Evolutionary conservation across 2,888 invertebrate species (phyloP), one percentile per base, ranked within the genome.

Genomic region (Rhagonycha lutea): DNA sequence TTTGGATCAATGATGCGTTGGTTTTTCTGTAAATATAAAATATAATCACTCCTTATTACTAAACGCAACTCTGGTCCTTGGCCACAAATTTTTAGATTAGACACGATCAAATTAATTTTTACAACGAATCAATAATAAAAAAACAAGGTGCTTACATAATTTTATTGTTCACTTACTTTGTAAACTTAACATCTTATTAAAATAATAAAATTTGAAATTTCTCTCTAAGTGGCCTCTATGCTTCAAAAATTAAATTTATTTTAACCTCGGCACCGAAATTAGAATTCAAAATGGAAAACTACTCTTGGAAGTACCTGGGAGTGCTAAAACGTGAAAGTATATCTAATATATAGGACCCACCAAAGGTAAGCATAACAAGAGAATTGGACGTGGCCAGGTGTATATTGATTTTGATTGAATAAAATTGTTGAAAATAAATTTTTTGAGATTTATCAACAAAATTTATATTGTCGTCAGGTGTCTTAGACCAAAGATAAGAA

Each of bases 1-100:
- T 84, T 83, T 86, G 87, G 86, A 87, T 87, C 87, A 87, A 82
- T 85, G 83, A 80, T 75, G 83, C 87, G 86, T 87, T 87, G 79
- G 79, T 28, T 18, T 70, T 79, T 76, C 68, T 82, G 82, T 83
- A 83, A 79, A 83, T 83, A 82, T 71, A 65, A 68, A 69, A 75
- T 65, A 61, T 61, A 14, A 11, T 11, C 18, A 24, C 47, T 78
- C 76, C 63, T 76, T 73, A 63, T 62, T 70, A 75, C 32, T 78
- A 81, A 86, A 86, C 85, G 86, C 82, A 78, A 77, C 81, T 84
- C 86, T 86, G 86, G 86, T 85, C 85, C 86, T 83, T 79, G 78
- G 84, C 75, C 78, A 65, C 63, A 68, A 62, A 14, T 61, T 65
- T 61, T 65, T 72, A 68, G 71, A 47, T 23, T 68, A 68, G 60